A percentile compares a stretch with the other conserved stretches of the same genome.
Conservation (phyloP, 2,113 vertebrate species). For the Muscicapa adusta region DNA sequence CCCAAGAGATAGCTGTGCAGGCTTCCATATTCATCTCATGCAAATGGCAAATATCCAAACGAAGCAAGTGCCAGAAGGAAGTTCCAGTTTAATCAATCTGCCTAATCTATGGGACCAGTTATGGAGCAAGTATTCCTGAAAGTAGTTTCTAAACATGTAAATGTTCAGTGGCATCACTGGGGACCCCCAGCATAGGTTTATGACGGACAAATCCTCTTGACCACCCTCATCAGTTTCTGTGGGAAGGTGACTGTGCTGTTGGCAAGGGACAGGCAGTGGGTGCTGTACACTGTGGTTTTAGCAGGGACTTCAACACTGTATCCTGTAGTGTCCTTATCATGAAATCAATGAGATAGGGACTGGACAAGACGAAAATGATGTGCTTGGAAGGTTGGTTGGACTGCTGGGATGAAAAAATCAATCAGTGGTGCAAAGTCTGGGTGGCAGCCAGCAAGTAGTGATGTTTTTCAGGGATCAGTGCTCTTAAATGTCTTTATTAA, state of each 20-base stretch:
- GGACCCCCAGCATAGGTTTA: not conserved
- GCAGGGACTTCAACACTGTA: not conserved
- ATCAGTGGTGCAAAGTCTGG: not conserved
- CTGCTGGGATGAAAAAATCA: not conserved
- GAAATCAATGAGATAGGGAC: not conserved
- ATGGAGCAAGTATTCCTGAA: not conserved
- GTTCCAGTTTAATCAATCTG: not conserved
- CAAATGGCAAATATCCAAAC: no score
- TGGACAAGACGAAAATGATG: not conserved
- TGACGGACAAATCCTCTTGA: not conserved
- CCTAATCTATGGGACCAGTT: not conserved
- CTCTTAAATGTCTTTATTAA: not conserved
- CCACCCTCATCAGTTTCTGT: not conserved
- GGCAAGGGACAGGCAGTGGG: not conserved
- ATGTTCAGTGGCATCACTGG: not conserved
- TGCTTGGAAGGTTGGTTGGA: not conserved
- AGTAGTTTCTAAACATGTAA: not conserved
- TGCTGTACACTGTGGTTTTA: not conserved
- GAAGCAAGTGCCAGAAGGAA: not conserved
- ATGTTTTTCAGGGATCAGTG: not conserved
- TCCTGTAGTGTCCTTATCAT: not conserved
- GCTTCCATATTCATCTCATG: not conserved
- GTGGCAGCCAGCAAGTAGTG: not conserved
- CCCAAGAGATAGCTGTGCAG: not conserved
- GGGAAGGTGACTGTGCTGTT: not conserved